phyloP scores from a whole-genome alignment of 2,797 vertebrate species.

The Octomys mimax region DNA sequence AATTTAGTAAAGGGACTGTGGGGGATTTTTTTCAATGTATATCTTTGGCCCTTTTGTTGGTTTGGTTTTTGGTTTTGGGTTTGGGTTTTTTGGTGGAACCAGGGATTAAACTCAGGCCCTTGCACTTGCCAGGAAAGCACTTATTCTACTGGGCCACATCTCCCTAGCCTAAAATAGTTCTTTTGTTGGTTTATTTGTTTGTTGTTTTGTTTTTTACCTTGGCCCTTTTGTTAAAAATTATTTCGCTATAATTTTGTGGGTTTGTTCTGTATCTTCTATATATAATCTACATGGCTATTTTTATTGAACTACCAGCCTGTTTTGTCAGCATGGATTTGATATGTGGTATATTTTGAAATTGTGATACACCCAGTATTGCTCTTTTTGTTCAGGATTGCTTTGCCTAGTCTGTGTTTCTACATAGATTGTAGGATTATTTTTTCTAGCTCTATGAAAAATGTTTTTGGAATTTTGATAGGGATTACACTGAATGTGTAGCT shows the following conservation, averaged over 20 bases:
- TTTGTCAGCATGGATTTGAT: background rate
- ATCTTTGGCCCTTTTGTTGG: background rate
- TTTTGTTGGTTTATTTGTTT: no score
- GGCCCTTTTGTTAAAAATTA: background rate
- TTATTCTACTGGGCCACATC: no score
- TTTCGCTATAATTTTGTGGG: background rate
- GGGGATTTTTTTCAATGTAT: background rate
- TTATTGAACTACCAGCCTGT: background rate
- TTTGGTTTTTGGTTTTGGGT: no score
- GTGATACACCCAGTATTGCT: background rate
- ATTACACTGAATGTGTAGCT: background rate
- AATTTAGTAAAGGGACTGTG: background rate
- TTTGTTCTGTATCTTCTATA: background rate
- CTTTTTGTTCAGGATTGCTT: background rate
- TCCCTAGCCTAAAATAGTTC: no score
- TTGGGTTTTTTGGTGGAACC: no score
- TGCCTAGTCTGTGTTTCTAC: background rate
- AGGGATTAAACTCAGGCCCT: no score
- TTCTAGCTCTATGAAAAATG: background rate
- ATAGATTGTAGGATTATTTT: background rate
- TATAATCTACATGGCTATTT: background rate
- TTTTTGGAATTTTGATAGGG: background rate
- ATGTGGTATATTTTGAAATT: background rate
- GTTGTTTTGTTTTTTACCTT: background rate
- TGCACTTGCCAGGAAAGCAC: no score